Conservation (phyloP, 1,140 invertebrate species). For the Sarcophaga bullata region DNA sequence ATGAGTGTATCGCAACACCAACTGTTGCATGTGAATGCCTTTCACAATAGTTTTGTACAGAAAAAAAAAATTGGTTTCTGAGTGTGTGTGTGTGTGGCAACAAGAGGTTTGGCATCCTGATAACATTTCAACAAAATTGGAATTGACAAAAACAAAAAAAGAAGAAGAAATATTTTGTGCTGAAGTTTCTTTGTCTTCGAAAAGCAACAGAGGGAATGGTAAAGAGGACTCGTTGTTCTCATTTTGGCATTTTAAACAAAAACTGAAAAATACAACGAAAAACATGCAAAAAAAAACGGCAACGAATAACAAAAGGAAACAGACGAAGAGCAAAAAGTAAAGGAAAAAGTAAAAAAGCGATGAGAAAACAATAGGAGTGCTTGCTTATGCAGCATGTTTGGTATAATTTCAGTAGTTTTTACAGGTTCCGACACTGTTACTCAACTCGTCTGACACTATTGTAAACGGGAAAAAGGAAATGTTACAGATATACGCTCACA, state of each 20-base stretch:
- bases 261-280: neutral
- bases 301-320: neutral
- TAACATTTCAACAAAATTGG: slow-evolving; percentile 13
- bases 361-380: too few relatives aligned
- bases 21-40: slow-evolving; percentile 17
- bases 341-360: too few relatives aligned
- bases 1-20: neutral
- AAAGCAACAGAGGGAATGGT: neutral
- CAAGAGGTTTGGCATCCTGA: neutral
- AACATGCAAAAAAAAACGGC: neutral
- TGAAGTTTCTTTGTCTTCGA: slow-evolving; percentile 7
- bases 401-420: slow-evolving; percentile 4
- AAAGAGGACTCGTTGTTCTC: neutral
- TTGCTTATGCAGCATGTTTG: neutral
- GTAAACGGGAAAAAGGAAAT: slow-evolving; percentile 19
- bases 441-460: slow-evolving; percentile 24
- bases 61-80: neutral
- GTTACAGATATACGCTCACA: neutral
- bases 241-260: neutral
- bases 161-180: neutral
- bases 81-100: neutral
- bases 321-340: too few relatives aligned
- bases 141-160: slow-evolving; percentile 1
- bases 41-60: neutral
- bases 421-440: slow-evolving; percentile 25